Conservation (phyloP, 1,140 invertebrate genomes). For the Oncopeltus fasciatus region DNA sequence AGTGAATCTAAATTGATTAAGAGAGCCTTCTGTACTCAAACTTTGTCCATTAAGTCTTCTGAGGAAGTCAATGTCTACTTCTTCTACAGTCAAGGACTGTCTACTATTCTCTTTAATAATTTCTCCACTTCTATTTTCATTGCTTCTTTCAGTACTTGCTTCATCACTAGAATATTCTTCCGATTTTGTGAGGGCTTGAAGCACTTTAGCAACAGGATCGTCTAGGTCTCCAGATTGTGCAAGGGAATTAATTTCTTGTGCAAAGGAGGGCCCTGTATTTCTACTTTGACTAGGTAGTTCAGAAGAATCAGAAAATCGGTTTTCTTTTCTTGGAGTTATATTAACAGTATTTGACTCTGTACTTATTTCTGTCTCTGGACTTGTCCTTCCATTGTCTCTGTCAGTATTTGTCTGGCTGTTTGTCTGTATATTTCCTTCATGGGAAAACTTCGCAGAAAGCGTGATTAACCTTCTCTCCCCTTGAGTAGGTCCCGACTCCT, state of each 20-base stretch:
- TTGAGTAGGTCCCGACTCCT: background rate
- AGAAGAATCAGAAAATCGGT: background rate
- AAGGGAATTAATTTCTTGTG: background rate
- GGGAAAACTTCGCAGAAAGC: background rate
- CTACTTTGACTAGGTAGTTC: background rate
- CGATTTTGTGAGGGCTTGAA: background rate
- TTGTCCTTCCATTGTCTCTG: background rate
- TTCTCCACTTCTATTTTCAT: background rate
- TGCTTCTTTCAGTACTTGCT: background rate
- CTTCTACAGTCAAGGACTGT: background rate
- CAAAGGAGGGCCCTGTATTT: background rate
- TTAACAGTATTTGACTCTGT: background rate
- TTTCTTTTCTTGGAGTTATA: background rate
- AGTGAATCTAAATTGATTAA: background rate
- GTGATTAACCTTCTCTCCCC: slow-evolving; percentile 7
- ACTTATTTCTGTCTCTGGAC: background rate
- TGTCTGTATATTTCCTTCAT: background rate
- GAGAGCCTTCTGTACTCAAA: background rate
- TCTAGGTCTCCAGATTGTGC: background rate
- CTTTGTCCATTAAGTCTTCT: background rate
- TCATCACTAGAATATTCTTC: slow-evolving; percentile 1
- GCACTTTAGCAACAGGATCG: background rate
- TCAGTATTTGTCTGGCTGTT: background rate
- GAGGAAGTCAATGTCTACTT: background rate
- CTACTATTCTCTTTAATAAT: background rate